Conservation (phyloP, 2,797 vertebrate species). For the Tachyglossus aculeatus region DNA sequence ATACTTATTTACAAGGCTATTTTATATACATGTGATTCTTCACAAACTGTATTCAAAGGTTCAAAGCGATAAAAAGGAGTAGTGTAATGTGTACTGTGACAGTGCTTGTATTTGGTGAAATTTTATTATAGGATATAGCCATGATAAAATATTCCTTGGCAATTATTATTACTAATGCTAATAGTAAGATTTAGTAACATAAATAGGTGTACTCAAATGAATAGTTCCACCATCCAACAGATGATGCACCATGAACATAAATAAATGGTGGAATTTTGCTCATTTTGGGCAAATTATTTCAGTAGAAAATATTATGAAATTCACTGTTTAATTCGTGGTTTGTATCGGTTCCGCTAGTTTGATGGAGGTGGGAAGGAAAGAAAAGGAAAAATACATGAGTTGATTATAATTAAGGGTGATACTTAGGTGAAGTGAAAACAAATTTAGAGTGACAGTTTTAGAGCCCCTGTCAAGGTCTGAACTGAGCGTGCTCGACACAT, state of each 20-base stretch:
- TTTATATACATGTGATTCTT: too few relatives aligned
- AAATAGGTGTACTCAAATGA: neutral
- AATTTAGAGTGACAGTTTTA: constrained; percentile 83
- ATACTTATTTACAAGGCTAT: too few relatives aligned
- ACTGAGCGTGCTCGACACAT: constrained; percentile 41
- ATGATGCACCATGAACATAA: neutral
- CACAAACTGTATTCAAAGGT: too few relatives aligned
- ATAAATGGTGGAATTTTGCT: too few relatives aligned
- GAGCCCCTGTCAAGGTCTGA: constrained; percentile 72
- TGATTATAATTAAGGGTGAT: constrained; percentile 79
- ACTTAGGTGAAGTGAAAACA: constrained; percentile 75
- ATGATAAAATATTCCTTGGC: too few relatives aligned
- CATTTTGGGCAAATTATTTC: too few relatives aligned
- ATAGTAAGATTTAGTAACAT: neutral
- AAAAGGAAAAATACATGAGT: constrained; percentile 21
- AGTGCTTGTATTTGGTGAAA: too few relatives aligned
- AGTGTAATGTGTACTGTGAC: too few relatives aligned
- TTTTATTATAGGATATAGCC: too few relatives aligned
- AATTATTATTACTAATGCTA: too few relatives aligned
- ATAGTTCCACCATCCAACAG: neutral
- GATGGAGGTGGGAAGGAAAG: neutral
- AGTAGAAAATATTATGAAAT: neutral
- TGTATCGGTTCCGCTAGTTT: neutral
- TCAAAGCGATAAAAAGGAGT: too few relatives aligned
- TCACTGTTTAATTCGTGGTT: rapidly evolving